These are phyloP conservation scores for Drosophila pectinifera DNA, from an alignment of 1,140 invertebrate species.

Conservation along the genomic window DNA sequence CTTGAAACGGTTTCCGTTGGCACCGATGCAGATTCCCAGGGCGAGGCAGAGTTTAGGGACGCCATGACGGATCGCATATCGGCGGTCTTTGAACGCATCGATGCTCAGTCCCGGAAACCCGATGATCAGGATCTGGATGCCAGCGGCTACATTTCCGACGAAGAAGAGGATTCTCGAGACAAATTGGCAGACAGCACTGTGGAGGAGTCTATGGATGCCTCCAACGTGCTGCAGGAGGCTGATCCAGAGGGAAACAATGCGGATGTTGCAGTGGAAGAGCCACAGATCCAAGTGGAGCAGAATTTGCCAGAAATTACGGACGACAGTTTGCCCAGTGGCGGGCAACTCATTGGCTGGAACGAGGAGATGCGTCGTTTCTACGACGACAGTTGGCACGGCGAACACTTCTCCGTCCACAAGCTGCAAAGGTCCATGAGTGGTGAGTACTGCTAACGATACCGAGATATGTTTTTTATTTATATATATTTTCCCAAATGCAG, in stretches of 20 bases:
- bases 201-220: constrained; percentile 1
- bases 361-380: constrained; percentile 87
- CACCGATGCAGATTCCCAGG: constrained; percentile 50
- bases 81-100: constrained; percentile 51
- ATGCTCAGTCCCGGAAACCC: constrained; percentile 12
- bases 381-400: constrained; percentile 87
- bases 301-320: constrained; percentile 32
- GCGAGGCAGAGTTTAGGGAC: constrained; percentile 41
- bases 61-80: constrained; percentile 42
- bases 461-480: background rate
- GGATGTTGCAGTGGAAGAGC: background rate
- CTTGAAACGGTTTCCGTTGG: constrained; percentile 42
- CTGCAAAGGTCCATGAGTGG: constrained; percentile 54
- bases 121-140: background rate
- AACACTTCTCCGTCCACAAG: constrained; percentile 86
- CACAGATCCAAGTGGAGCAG: constrained; percentile 36
- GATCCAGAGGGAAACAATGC: constrained; percentile 1
- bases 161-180: constrained; percentile 22
- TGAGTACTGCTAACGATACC: background rate
- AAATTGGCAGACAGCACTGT: background rate
- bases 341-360: constrained; percentile 74
- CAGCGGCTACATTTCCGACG: constrained; percentile 13
- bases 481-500: constrained; percentile 19
- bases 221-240: background rate
- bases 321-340: constrained; percentile 16